Evolutionary conservation across 37 sponge, comb jelly and placozoan genomes (phyloP).

Genomic region (Amphimedon queenslandica): DNA sequence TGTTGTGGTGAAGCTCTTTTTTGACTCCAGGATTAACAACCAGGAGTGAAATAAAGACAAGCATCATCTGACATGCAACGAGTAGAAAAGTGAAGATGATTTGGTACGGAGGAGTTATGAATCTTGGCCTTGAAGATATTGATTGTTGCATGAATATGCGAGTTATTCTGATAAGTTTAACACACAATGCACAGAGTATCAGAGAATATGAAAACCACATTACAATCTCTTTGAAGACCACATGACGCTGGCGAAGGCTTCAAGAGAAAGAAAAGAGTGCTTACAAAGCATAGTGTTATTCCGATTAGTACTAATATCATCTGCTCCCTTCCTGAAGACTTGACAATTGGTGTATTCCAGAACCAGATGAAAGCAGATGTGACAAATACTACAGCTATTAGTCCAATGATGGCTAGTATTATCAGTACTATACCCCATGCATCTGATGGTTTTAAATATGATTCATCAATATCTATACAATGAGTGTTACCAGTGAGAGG

Average conservation of each 20-base stretch:
- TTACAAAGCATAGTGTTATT: slow-evolving; percentile 48
- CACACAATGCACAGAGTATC: slow-evolving; percentile 64
- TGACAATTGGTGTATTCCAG: slow-evolving; percentile 68
- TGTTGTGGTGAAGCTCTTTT: not conserved
- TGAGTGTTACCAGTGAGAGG: slow-evolving; percentile 44
- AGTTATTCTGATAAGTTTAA: slow-evolving; percentile 77
- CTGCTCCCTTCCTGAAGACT: slow-evolving; percentile 82
- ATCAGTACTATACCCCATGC: slow-evolving; percentile 37
- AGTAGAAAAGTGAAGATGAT: slow-evolving; percentile 39
- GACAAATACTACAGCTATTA: slow-evolving; percentile 24
- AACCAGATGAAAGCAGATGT: slow-evolving; percentile 19
- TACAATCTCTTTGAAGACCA: slow-evolving; percentile 40
- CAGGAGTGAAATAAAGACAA: slow-evolving; percentile 21
- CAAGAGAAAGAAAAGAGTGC: slow-evolving; percentile 41
- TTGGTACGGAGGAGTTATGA: slow-evolving; percentile 29
- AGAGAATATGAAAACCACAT: slow-evolving; percentile 69
- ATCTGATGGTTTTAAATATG: slow-evolving; percentile 10
- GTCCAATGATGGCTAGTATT: slow-evolving; percentile 39
- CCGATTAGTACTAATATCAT: slow-evolving; percentile 56
- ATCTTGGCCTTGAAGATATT: slow-evolving; percentile 13
- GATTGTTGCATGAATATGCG: slow-evolving; percentile 45
- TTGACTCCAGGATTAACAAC: slow-evolving; percentile 12
- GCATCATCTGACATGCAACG: slow-evolving; percentile 28
- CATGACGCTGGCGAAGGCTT: slow-evolving; percentile 42
- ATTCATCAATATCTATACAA: slow-evolving; percentile 30